phyloP scores from a whole-genome alignment of 1,140 invertebrate species.

The Orchesella cincta region DNA sequence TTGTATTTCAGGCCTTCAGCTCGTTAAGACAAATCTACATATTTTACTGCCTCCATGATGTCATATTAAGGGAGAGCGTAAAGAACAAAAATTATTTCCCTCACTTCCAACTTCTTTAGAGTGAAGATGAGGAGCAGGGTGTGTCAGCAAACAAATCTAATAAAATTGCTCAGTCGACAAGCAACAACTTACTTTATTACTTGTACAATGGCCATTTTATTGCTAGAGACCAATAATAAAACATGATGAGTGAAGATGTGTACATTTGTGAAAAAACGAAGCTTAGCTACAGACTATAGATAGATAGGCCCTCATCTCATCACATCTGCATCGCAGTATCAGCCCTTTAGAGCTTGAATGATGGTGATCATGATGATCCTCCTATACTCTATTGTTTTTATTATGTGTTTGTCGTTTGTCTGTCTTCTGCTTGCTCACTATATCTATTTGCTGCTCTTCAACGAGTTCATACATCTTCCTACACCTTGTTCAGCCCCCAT shows the following conservation, averaged over 20 bases:
- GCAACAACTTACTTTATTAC: constrained; percentile 22
- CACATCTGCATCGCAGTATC: neutral
- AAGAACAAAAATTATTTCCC: constrained; percentile 5
- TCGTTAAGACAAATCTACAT: constrained; percentile 11
- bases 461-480: neutral
- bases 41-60: constrained; percentile 26
- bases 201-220: constrained; percentile 23
- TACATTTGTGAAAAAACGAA: neutral
- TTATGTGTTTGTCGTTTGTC: neutral
- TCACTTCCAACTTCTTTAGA: neutral
- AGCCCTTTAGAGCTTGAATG: neutral
- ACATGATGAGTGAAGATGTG: constrained; percentile 11
- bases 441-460: constrained; percentile 11
- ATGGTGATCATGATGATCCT: no score
- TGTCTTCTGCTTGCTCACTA: neutral
- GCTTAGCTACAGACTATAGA: neutral
- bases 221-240: constrained; percentile 17
- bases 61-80: constrained; percentile 14
- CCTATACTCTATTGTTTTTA: neutral
- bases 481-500: neutral
- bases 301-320: constrained; percentile 18
- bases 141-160: constrained; percentile 27
- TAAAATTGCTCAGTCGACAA: constrained; percentile 24
- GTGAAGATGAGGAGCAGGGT: no score
- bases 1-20: neutral